Conservation (phyloP, 2,888 invertebrate genomes). For the Chrysomela aeneicollis region DNA sequence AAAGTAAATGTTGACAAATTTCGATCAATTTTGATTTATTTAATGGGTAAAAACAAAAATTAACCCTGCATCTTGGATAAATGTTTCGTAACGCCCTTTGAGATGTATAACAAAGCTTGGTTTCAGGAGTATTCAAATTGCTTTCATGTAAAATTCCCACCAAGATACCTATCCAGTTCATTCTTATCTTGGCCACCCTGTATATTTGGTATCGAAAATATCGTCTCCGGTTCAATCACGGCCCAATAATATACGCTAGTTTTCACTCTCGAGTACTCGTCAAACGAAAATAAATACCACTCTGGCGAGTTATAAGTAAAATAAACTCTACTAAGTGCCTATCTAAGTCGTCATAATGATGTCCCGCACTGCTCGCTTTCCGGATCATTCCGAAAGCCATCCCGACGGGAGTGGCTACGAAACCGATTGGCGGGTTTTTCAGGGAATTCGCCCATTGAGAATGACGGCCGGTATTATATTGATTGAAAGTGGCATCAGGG, state of each 20-base stretch:
- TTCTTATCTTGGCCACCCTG: neutral
- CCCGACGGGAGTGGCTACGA: neutral
- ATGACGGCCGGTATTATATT: no score
- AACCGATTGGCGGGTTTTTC: neutral
- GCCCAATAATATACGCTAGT: neutral
- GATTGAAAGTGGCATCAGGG: no score
- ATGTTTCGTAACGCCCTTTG: no score
- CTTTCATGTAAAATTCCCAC: no score
- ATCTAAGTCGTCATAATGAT: constrained; percentile 14
- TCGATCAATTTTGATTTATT: no score
- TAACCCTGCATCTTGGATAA: no score
- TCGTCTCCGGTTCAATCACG: neutral
- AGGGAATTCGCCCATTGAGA: no score
- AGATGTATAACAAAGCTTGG: no score
- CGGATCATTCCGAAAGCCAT: constrained; percentile 13
- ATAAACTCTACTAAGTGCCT: constrained; percentile 13
- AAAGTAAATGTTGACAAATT: no score
- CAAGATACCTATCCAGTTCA: no score
- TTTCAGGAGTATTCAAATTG: no score
- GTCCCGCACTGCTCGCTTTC: neutral
- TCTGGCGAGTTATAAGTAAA: neutral
- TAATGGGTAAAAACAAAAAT: no score
- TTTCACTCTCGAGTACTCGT: neutral
- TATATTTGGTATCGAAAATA: neutral
- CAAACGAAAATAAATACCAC: neutral